phyloP scores from a whole-genome alignment of 2,113 vertebrate species.

The Eubucco bourcierii region DNA sequence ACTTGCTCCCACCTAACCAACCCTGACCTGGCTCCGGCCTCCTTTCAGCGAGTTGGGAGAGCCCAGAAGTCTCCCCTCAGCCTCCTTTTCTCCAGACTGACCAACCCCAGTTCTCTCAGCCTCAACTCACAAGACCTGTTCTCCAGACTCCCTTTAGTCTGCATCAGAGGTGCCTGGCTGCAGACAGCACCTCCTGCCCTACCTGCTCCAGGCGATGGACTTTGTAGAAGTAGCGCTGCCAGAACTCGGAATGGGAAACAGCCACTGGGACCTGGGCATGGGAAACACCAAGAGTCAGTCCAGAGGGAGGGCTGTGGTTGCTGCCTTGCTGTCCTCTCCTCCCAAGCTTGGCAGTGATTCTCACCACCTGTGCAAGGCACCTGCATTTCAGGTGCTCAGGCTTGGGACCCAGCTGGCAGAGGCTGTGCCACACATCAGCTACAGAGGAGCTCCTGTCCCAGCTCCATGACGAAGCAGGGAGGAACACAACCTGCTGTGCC shows the following conservation, averaged over 20 bases:
- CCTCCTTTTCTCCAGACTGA: too few species aligned
- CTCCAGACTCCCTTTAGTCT: not conserved
- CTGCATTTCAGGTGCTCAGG: not conserved
- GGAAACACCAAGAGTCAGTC: not conserved
- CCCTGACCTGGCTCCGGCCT: too few species aligned
- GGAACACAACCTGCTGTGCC: not conserved
- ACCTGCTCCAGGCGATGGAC: constrained; percentile 95
- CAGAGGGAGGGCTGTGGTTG: not conserved
- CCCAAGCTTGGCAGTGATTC: not conserved
- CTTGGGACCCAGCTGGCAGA: rapidly evolving
- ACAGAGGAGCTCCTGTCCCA: not conserved
- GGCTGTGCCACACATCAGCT: not conserved
- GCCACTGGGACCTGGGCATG: constrained; percentile 88
- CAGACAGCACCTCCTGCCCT: not conserved
- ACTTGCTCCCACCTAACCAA: too few species aligned
- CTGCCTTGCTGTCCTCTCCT: not conserved
- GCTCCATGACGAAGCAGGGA: not conserved
- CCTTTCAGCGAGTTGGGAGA: too few species aligned
- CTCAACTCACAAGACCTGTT: too few species aligned
- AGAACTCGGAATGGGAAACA: constrained; percentile 93
- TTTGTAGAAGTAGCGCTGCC: constrained; percentile 98
- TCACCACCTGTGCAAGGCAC: rapidly evolving
- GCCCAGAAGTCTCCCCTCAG: too few species aligned
- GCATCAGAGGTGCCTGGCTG: not conserved
- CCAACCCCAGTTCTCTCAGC: too few species aligned